Conservation (phyloP, 2,113 vertebrate genomes). For the Sula dactylatra region DNA sequence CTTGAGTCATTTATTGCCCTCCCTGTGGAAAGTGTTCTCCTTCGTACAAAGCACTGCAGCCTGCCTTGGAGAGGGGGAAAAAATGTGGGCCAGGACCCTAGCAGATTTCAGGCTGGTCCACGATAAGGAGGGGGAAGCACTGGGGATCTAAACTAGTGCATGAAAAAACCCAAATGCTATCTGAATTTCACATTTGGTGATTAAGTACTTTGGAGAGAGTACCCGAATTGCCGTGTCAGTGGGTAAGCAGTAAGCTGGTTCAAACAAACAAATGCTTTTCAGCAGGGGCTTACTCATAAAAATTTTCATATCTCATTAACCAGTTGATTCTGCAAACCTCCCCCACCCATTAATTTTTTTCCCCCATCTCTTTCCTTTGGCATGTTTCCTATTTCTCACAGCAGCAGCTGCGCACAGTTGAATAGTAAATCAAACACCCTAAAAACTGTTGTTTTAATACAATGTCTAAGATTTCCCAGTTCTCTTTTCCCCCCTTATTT, state of each 20-base stretch:
- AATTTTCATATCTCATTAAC: conserved; percentile 63
- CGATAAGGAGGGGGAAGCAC: neutral
- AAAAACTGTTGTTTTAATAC: conserved; percentile 85
- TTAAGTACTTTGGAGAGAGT: neutral
- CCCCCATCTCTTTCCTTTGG: conserved; percentile 72
- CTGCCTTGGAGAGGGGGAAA: neutral
- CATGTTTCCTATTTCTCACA: conserved; percentile 75
- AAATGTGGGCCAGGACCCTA: neutral
- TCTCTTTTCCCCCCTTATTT: conserved; percentile 62
- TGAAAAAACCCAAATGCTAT: neutral
- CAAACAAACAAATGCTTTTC: conserved; percentile 30
- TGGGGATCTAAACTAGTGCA: neutral
- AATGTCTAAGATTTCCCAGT: conserved; percentile 82
- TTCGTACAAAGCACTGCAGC: neutral
- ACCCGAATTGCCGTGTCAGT: neutral
- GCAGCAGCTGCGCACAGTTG: conserved; percentile 80
- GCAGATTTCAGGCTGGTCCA: neutral
- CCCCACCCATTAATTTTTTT: conserved; percentile 34
- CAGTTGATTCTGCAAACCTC: conserved; percentile 68
- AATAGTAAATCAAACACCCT: conserved; percentile 87
- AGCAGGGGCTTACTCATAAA: conserved; percentile 41
- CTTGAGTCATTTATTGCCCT: neutral
- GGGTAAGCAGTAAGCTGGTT: neutral
- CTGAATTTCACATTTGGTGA: neutral
- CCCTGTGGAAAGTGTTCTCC: neutral